Conservation (phyloP, 2,888 invertebrate genomes). For the Pyrgus malvae region DNA sequence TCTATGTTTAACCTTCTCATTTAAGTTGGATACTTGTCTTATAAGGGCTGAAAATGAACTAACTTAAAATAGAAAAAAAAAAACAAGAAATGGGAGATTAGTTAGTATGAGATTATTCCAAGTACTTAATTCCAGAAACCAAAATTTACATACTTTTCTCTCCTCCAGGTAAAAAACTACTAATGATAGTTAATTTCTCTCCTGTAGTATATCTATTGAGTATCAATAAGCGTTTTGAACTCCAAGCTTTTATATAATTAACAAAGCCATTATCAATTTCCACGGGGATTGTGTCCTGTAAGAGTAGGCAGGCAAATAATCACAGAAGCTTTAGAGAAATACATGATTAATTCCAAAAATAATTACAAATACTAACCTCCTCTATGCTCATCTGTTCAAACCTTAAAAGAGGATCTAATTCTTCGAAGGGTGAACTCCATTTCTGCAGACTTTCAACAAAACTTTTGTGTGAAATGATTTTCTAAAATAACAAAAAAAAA, state of each 20-base stretch:
- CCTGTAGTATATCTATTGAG: slow-evolving; percentile 95
- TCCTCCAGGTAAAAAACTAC: slow-evolving; percentile 91
- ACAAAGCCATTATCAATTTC: slow-evolving; percentile 57
- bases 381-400: slow-evolving; percentile 68
- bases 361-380: slow-evolving; percentile 41
- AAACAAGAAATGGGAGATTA: slow-evolving; percentile 41
- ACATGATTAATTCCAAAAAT: background rate
- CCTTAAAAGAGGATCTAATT: slow-evolving; percentile 65
- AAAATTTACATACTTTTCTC: slow-evolving; percentile 84
- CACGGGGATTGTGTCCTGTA: slow-evolving; percentile 48
- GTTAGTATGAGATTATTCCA: background rate
- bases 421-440: slow-evolving; percentile 72
- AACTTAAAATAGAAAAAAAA: slow-evolving; percentile 63
- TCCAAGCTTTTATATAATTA: slow-evolving; percentile 89
- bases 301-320: too few relatives aligned
- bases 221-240: slow-evolving; percentile 87
- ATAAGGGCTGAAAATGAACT: slow-evolving; percentile 85
- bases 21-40: slow-evolving; percentile 90
- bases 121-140: background rate
- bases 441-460: slow-evolving; percentile 66
- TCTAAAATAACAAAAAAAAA: slow-evolving; percentile 46
- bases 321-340: slow-evolving; percentile 18
- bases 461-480: slow-evolving; percentile 50
- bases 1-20: slow-evolving; percentile 94
- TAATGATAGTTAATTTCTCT: slow-evolving; percentile 94